Evolutionary conservation across 2,888 invertebrate species (phyloP).

Genomic region (Willowsia nigromaculata): DNA sequence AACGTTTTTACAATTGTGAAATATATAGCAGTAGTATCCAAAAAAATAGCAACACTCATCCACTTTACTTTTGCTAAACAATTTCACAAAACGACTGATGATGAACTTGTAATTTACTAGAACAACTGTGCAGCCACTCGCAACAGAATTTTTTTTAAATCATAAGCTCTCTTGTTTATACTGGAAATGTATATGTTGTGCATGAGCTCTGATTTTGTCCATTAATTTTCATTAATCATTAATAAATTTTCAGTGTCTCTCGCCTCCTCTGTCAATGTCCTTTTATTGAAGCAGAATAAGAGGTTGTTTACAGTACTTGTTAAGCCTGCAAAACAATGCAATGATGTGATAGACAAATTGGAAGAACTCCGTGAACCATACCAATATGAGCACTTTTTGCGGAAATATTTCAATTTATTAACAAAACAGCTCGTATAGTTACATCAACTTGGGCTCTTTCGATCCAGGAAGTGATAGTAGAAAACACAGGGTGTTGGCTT

Average conservation of each 20-base stretch:
- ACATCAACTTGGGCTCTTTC: not conserved
- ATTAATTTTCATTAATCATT: slow-evolving; percentile 40
- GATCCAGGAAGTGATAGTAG: not conserved
- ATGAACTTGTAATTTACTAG: slow-evolving; percentile 1
- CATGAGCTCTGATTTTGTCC: not conserved
- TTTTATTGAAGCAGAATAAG: not conserved
- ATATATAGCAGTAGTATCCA: not conserved
- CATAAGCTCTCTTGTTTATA: slow-evolving; percentile 1
- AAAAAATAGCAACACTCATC: not conserved
- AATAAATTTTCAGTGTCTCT: not conserved
- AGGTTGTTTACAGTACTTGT: not conserved
- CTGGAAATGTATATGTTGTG: not conserved
- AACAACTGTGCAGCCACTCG: not conserved
- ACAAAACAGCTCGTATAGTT: not conserved
- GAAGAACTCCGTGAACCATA: not conserved
- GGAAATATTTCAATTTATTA: not conserved
- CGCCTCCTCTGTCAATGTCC: not conserved
- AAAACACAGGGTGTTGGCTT: not conserved
- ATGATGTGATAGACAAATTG: not conserved
- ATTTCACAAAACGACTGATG: slow-evolving; percentile 9
- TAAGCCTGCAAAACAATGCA: not conserved
- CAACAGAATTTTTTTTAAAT: not conserved
- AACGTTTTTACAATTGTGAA: not conserved
- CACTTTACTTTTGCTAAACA: not conserved
- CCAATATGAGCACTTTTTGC: not conserved